phyloP scores from a whole-genome alignment of 30 jellyfish, hydroid and myxozoan genomes.

The Hydractinia echinata region DNA sequence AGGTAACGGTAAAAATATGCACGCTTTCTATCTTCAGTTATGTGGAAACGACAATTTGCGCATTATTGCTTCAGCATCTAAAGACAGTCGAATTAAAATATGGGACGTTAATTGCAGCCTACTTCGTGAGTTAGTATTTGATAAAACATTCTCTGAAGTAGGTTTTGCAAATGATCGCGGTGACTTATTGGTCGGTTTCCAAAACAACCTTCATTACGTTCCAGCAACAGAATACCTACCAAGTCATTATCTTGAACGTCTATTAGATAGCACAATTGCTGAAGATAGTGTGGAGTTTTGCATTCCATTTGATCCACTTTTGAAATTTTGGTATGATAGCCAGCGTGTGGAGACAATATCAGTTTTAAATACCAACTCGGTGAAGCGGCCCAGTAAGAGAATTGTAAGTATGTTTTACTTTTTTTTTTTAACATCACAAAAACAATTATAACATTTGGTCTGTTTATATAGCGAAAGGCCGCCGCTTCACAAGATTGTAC shows the following conservation, averaged over 20 bases:
- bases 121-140: constrained; percentile 58
- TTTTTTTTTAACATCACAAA: too few species aligned
- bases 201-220: constrained; percentile 56
- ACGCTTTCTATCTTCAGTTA: constrained; percentile 28
- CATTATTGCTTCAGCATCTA: constrained; percentile 61
- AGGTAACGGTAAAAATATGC: too few species aligned
- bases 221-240: constrained; percentile 64
- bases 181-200: constrained; percentile 65
- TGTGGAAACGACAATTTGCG: constrained; percentile 51
- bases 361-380: constrained; percentile 3
- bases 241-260: constrained; percentile 28
- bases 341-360: constrained; percentile 44
- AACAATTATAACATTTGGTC: too few species aligned
- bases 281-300: constrained; percentile 58
- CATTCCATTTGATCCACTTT: constrained; percentile 55
- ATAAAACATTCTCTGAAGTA: constrained; percentile 41
- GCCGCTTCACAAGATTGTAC: too few species aligned
- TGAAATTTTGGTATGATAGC: constrained; percentile 70
- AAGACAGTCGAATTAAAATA: constrained; percentile 52
- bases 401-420: too few species aligned
- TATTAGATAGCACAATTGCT: constrained; percentile 24
- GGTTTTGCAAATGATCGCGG: constrained; percentile 83
- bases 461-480: too few species aligned
- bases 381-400: background rate
- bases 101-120: constrained; percentile 55